Conservation (phyloP, 2,888 invertebrate species). For the Cephus rjabovi region DNA sequence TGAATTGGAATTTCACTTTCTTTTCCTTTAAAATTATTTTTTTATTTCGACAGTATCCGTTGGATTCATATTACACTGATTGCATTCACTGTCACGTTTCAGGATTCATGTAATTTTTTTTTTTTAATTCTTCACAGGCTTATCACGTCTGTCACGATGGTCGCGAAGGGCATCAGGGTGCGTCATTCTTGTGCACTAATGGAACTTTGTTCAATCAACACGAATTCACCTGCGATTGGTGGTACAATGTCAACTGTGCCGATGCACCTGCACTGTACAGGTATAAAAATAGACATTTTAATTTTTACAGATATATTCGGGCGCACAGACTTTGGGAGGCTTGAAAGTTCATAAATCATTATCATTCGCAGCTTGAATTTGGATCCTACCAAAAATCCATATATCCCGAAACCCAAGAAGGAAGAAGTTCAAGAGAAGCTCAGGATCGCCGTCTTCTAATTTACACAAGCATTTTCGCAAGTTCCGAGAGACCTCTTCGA, state of each 20-base stretch:
- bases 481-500: background rate
- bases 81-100: background rate
- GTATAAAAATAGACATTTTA: constrained; percentile 66
- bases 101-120: background rate
- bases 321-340: no score
- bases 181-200: constrained; percentile 86
- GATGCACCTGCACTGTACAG: constrained; percentile 80
- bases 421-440: constrained; percentile 66
- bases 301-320: background rate
- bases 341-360: background rate
- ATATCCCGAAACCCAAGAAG: constrained; percentile 78
- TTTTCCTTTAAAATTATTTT: constrained; percentile 32
- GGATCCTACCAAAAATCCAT: constrained; percentile 85
- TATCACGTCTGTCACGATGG: constrained; percentile 91
- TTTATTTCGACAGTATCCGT: constrained; percentile 15
- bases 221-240: constrained; percentile 91
- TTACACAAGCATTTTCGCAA: background rate
- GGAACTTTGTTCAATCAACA: constrained; percentile 89
- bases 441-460: constrained; percentile 50
- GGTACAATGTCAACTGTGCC: constrained; percentile 90
- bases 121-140: constrained; percentile 69
- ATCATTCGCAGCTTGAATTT: constrained; percentile 76
- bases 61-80: background rate
- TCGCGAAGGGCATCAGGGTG: constrained; percentile 85
- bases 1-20: background rate